Conservation (phyloP, 2,797 vertebrate genomes). For the Anguilla marmorata region DNA sequence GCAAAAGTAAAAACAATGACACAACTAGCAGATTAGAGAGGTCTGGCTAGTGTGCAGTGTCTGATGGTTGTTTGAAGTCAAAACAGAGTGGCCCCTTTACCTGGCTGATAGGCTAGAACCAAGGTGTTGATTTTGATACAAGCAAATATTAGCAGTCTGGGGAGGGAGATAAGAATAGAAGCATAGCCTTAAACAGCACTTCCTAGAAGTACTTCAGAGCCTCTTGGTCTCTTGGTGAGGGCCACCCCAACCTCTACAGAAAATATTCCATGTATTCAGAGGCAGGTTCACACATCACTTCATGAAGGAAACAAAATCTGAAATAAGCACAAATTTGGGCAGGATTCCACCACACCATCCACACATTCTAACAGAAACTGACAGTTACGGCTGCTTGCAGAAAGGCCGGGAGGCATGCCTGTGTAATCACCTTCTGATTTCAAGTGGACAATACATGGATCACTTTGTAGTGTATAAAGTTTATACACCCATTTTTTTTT, state of each 20-base stretch:
- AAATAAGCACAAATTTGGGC: background rate
- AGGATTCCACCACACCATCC: background rate
- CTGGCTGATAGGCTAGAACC: no score
- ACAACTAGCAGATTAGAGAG: background rate
- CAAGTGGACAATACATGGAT: conserved; percentile 1
- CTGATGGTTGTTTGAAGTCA: background rate
- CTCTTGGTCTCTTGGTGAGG: background rate
- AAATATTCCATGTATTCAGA: background rate
- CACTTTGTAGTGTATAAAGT: conserved; percentile 13
- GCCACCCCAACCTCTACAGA: background rate
- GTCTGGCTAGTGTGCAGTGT: background rate
- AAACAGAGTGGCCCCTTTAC: background rate
- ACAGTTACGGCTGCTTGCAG: background rate
- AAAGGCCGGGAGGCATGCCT: background rate
- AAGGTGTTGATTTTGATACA: background rate
- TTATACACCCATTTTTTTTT: background rate
- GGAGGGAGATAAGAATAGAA: no score
- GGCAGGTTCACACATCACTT: background rate
- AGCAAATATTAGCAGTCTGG: no score
- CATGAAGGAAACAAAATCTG: background rate
- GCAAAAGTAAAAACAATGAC: background rate
- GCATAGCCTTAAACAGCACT: background rate
- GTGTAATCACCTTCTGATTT: conserved; percentile 29
- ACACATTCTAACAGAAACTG: background rate
- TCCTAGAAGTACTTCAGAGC: background rate